Evolutionary conservation across 2,888 invertebrate species (phyloP), one percentile per base, ranked within the genome.

Genomic region (Elegia similella): DNA sequence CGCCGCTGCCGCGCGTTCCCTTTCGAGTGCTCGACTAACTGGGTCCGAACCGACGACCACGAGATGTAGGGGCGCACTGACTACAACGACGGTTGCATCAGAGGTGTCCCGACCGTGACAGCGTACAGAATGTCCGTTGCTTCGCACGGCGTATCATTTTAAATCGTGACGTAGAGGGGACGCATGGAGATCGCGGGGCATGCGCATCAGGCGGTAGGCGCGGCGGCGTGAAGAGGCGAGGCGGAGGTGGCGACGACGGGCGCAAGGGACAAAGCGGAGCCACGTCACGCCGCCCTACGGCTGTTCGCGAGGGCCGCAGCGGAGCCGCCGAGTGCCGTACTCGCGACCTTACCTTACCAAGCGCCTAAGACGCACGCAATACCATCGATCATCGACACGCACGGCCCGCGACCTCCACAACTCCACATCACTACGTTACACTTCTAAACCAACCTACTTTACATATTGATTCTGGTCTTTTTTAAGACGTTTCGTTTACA

Each of bases 361-460:
- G 69, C 69, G 65, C 64, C 68, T 61, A 64, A 68, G 67, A 75
- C 75, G 70, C 80, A 85, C 86, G 86, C 85, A 78, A 83, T 67
- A 76, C 72, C 83, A 86, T 84, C 83, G 82, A 84, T 84, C 84
- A 84, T 75, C 73, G 75, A 69, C 87, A 88, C 85, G 87, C 86
- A 83, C 78, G 65, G 65, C 65, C 61, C 65, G 72, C 76, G 76
- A 80, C 78, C 76, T 76, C 80, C 73, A 76, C 76, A 80, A 77
- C 76, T 76, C 80, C 73, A 76, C 76, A 78, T 72, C 75, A 77
- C 73, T 75, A 48, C 42, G 42, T 23, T 55, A 55, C 55, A 55
- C 70, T 70, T 68, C 75, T 69, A 69, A 23, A 67, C 73, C 71
- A 76, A 80, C 78, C 76, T 73, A 75, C 74, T 83, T 84, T 75